Evolutionary conservation across 2,797 vertebrate species (phyloP).

Genomic region (Mus minutoides): DNA sequence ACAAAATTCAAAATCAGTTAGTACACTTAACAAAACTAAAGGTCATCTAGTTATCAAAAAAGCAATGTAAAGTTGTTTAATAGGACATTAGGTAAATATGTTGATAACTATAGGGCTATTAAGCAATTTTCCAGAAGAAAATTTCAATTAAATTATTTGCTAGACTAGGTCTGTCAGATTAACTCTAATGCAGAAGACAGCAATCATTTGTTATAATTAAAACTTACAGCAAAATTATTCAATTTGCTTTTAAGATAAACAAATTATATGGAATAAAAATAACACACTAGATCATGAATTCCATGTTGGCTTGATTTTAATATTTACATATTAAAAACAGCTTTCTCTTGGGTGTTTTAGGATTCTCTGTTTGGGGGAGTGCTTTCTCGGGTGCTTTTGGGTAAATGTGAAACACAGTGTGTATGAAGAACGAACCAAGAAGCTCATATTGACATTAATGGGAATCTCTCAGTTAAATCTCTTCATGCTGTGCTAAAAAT

Average conservation of each 20-base stretch:
- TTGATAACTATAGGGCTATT: neutral
- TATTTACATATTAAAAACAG: neutral
- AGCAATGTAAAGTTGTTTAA: neutral
- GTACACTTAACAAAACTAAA: neutral
- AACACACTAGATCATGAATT: neutral
- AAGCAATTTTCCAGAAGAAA: neutral
- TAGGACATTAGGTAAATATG: neutral
- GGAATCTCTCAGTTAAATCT: constrained; percentile 65
- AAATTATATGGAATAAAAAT: neutral
- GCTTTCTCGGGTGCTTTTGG: constrained; percentile 40
- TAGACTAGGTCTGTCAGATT: neutral
- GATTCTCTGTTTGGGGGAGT: constrained; percentile 18
- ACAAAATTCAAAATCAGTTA: neutral
- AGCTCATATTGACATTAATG: constrained; percentile 60
- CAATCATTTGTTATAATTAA: neutral
- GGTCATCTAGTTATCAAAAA: neutral
- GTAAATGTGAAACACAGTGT: constrained; percentile 45
- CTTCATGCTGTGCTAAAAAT: constrained; percentile 73
- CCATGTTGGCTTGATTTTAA: neutral
- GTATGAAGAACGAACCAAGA: constrained; percentile 47
- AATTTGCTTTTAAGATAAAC: constrained; percentile 28
- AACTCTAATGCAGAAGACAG: neutral
- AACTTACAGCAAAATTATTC: neutral
- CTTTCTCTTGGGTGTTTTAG: constrained; percentile 6
- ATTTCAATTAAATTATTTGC: constrained; percentile 40